These are phyloP conservation scores for Oncorhynchus nerka DNA, from an alignment of 2,113 vertebrate genomes.

Conservation along the genomic window DNA sequence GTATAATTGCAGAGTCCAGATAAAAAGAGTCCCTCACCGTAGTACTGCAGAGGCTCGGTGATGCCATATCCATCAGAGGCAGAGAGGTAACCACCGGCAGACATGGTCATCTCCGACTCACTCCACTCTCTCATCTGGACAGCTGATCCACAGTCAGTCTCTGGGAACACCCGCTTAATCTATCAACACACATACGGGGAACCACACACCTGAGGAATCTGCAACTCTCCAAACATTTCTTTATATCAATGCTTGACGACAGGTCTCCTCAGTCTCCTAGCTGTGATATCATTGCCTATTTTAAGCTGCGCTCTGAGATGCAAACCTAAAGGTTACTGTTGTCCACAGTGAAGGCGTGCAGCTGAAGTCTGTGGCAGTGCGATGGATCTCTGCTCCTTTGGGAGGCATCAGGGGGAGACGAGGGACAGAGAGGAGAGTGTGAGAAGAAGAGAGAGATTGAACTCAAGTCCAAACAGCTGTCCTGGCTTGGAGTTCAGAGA, in stretches of 20 bases:
- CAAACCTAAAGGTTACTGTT: not conserved
- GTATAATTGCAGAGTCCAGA: not conserved
- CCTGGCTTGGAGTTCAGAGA: constrained; percentile 52
- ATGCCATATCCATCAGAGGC: constrained; percentile 80
- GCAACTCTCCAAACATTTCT: constrained; percentile 55
- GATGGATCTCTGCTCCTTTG: constrained; percentile 45
- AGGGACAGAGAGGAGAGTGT: constrained; percentile 57
- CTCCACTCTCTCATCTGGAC: constrained; percentile 82
- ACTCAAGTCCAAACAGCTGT: constrained; percentile 67
- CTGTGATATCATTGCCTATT: constrained; percentile 51
- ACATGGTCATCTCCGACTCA: constrained; percentile 80
- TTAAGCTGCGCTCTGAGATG: constrained; percentile 12
- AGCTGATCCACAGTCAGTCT: constrained; percentile 34
- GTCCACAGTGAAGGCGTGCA: constrained; percentile 33
- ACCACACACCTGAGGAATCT: constrained; percentile 28
- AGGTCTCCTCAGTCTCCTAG: constrained; percentile 55
- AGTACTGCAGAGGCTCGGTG: constrained; percentile 82
- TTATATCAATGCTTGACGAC: constrained; percentile 50
- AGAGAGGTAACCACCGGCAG: constrained; percentile 79
- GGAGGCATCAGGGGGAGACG: constrained; percentile 44
- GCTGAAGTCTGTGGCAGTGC: constrained; percentile 53
- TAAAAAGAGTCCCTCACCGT: constrained; percentile 73
- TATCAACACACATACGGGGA: constrained; percentile 9
- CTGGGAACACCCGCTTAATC: constrained; percentile 14
- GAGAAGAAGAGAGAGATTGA: constrained; percentile 52